Evolutionary conservation across 2,113 vertebrate genomes (phyloP), one percentile per base, ranked within the genome.

Genomic region (Otolemur garnettii): DNA sequence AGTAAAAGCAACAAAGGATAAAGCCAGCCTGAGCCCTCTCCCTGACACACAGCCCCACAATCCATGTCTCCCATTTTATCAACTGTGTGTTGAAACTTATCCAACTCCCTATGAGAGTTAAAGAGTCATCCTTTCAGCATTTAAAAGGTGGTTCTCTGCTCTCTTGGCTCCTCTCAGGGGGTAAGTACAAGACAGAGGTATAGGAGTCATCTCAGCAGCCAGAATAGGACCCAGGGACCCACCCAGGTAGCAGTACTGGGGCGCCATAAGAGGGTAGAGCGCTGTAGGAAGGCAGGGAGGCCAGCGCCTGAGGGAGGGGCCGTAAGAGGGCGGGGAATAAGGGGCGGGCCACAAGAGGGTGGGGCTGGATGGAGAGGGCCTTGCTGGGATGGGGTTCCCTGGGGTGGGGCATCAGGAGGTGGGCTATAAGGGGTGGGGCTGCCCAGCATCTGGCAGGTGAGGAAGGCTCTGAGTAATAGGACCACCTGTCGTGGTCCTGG

Each of bases 41-140:
- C 55, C n/a, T 2, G 21, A 17, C 1, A 30, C 45, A 21, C 15
- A 0, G 2, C 30, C 45, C 33, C 24, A 22, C 38, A 11, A 5
- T 1, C 19, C 10, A 9, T 0, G 35, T 11, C 60, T 42, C 19
- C n/a, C 2, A 10, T 19, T 64, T 72, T 38, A 78, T 69, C 18
- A 28, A 8, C 45, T 69, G 69, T 2, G 4, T 9, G 11, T n/a
- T 38, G 53, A 45, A 64, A 75, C 4, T 9, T 55, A 93, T 33
- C 0, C n/a, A 30, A 66, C 66, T 55, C 50, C 24, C 24, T 26
- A 17, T 45, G 21, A 9, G 55, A 53, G 55, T 60, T 33, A 38
- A 42, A 80, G 7, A 33, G 7, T 3, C 1, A 18, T 13, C 38
- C 8, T 53, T 30, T 74, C 2, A 66, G 50, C 88, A 75, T 30